Conservation (phyloP, 2,797 vertebrate genomes). For the Vireo griseus region DNA sequence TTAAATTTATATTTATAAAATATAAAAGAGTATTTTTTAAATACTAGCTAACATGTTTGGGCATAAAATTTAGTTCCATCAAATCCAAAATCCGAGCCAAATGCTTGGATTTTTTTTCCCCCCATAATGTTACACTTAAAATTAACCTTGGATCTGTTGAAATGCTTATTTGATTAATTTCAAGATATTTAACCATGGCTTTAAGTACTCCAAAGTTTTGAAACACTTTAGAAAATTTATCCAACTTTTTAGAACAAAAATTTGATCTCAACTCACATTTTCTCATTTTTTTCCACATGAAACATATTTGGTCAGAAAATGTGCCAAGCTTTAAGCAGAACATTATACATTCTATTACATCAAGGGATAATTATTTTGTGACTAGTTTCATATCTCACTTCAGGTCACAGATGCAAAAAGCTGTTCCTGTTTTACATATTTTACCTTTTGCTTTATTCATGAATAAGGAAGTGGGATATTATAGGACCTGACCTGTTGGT, state of each 20-base stretch:
- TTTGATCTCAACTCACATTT: neutral
- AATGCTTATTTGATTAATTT: neutral
- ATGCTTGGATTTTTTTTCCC: neutral
- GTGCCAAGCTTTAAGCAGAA: neutral
- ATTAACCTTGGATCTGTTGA: neutral
- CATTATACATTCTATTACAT: neutral
- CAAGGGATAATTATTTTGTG: neutral
- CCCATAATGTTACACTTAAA: fast-evolving
- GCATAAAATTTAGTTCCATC: neutral
- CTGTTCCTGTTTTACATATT: neutral
- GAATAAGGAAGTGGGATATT: neutral
- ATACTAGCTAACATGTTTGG: neutral
- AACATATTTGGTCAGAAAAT: neutral
- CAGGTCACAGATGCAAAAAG: neutral
- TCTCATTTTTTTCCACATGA: neutral
- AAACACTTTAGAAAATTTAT: neutral
- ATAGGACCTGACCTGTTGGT: neutral
- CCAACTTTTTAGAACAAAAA: neutral
- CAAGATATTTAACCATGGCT: neutral
- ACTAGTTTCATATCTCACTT: neutral
- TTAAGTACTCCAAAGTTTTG: neutral
- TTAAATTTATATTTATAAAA: neutral
- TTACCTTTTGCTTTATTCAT: constrained; percentile 22
- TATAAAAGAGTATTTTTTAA: neutral
- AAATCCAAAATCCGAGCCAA: neutral